Base-by-base conservation (phyloP, 2,113 vertebrate genomes). In the Syngnathus typhle region DNA sequence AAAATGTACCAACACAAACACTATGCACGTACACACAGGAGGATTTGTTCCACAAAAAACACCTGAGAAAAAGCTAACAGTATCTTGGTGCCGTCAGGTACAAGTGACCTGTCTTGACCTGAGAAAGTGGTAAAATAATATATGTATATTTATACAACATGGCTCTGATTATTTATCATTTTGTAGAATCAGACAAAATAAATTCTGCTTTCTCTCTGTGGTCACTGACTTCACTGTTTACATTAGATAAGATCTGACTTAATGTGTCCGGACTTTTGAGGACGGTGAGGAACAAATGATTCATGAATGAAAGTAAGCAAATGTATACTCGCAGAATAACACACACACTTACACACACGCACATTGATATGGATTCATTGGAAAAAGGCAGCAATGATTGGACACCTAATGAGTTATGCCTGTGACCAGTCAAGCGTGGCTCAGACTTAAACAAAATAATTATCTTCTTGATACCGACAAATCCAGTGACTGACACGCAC, bases 311-410 rank as follows among this genome's bases (percentile, higher is more conserved):
- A 70, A 77, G 75, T 74, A 72, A 83, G 52, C 77, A 63, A 74
- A 65, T 54, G 69, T 60, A 41, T 15, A 59, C 69, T 62, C 21
- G 36, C 16, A 69, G 44, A 68, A 51, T 58, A 68, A 6, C 60
- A 58, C 73, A 58, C 51, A 60, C 55, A 55, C 60, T 27, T 62
- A 38, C 58, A 41, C 52, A n/a, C 49, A 27, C 32, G 44, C 38
- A 64, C 61, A 60, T 71, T 70, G 70, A 85, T 85, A 78, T 70
- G 76, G 69, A 83, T 83, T 86, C 73, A 78, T 82, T 77, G 70
- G 60, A 79, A 79, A 75, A 79, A 79, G 83, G 85, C 75, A 82
- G 78, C 74, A 71, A 64, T 85, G 78, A 87, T 85, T 85, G 80
- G 38, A 78, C 74, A 59, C 71, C 71, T 83, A 86, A 85, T 83